Conservation (phyloP, 2,113 vertebrate genomes). For the Ciconia boyciana region DNA sequence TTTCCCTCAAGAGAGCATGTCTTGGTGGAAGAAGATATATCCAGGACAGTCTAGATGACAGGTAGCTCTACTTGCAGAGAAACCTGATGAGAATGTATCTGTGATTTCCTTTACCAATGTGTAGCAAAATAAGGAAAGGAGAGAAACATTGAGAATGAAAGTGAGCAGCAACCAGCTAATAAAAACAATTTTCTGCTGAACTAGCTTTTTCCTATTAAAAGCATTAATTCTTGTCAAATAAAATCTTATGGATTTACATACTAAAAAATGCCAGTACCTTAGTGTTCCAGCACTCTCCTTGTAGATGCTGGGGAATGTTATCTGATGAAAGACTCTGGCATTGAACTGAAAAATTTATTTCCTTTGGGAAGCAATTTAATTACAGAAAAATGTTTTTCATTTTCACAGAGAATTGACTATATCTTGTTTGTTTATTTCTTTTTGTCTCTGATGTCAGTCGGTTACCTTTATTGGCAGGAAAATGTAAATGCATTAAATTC, state of each 20-base stretch:
- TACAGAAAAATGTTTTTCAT: slow-evolving; percentile 8
- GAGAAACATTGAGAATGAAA: neutral
- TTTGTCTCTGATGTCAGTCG: neutral
- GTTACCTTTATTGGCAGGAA: slow-evolving; percentile 15
- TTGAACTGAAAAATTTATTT: neutral
- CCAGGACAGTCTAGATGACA: neutral
- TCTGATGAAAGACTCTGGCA: neutral
- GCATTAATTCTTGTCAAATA: neutral
- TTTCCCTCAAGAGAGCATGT: neutral
- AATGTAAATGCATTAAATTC: slow-evolving; percentile 27
- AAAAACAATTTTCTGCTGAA: neutral
- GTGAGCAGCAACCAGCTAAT: neutral
- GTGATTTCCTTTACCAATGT: neutral
- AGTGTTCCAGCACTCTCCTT: neutral
- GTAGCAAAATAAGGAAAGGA: neutral
- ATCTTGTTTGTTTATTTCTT: slow-evolving; percentile 21
- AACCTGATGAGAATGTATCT: neutral
- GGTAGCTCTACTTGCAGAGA: neutral
- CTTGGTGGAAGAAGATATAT: neutral
- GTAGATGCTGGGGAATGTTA: neutral
- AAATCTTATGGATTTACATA: neutral
- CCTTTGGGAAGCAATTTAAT: slow-evolving; percentile 45
- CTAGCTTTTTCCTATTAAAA: neutral
- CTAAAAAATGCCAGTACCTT: neutral
- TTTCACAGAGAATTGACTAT: slow-evolving; percentile 10